Evolutionary conservation across 1,140 invertebrate genomes (phyloP).

Genomic region (Neoseiulus cucumeris): DNA sequence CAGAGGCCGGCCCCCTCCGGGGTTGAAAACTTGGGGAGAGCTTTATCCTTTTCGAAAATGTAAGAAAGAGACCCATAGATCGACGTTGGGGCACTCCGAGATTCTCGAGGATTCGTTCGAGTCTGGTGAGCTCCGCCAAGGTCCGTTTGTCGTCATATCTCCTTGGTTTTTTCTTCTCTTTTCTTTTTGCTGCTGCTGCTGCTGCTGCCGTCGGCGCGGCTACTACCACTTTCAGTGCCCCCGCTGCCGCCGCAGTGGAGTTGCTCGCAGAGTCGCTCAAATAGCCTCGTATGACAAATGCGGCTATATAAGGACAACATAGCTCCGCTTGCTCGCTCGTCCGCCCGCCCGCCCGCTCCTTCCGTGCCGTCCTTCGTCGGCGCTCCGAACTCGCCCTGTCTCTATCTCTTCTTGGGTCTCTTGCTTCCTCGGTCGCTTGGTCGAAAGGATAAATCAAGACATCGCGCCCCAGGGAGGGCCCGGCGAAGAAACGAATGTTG

Average conservation of each 20-base stretch:
- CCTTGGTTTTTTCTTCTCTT: background rate
- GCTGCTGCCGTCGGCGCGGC: background rate
- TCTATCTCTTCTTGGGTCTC: no score
- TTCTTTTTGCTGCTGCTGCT: background rate
- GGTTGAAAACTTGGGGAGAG: no score
- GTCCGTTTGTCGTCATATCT: no score
- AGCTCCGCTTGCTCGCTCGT: background rate
- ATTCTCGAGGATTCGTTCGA: no score
- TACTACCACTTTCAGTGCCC: no score
- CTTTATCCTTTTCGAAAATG: no score
- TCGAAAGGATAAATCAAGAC: background rate
- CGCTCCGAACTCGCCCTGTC: no score
- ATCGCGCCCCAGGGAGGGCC: background rate
- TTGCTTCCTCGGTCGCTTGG: background rate
- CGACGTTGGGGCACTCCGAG: no score
- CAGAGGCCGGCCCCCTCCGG: no score
- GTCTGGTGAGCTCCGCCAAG: no score
- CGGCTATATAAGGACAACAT: background rate
- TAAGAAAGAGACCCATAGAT: no score
- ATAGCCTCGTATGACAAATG: conserved; percentile 9
- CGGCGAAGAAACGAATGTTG: background rate
- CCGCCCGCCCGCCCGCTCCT: background rate
- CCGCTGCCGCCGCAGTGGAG: background rate
- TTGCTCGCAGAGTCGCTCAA: background rate
- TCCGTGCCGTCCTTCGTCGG: no score